Percentiles rank a stretch among this genome's conserved stretches.
phyloP scores from a whole-genome alignment of 2,888 invertebrate species.

The Agrochola litura region DNA sequence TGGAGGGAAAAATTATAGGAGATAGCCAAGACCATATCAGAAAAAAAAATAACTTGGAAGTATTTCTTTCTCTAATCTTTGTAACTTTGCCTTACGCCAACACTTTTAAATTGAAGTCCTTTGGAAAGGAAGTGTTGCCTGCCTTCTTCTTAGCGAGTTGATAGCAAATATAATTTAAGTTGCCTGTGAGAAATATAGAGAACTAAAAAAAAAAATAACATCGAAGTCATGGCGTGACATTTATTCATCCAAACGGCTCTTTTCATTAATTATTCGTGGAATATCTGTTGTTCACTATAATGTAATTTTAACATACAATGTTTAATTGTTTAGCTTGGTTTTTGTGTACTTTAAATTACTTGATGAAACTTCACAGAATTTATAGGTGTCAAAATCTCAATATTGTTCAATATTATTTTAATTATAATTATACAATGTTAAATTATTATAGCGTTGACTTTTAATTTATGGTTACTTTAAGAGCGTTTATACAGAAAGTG shows the following conservation, averaged over 20 bases:
- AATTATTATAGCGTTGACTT: background rate
- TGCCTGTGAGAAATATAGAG: background rate
- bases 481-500: no score
- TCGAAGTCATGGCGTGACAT: background rate
- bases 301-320: background rate
- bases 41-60: background rate
- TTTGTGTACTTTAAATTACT: background rate
- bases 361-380: background rate
- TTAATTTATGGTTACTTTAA: background rate
- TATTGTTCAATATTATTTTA: background rate
- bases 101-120: conserved; percentile 1
- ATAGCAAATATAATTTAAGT: background rate
- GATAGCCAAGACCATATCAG: background rate
- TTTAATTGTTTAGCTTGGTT: background rate
- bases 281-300: background rate
- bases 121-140: background rate
- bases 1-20: background rate
- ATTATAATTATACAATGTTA: no score
- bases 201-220: background rate
- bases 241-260: background rate
- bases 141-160: background rate
- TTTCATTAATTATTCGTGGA: background rate
- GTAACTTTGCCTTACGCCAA: background rate
- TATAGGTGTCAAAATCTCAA: background rate
- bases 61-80: conserved; percentile 2